Conservation (phyloP, 2,797 vertebrate genomes). For the Myotis daubentonii region DNA sequence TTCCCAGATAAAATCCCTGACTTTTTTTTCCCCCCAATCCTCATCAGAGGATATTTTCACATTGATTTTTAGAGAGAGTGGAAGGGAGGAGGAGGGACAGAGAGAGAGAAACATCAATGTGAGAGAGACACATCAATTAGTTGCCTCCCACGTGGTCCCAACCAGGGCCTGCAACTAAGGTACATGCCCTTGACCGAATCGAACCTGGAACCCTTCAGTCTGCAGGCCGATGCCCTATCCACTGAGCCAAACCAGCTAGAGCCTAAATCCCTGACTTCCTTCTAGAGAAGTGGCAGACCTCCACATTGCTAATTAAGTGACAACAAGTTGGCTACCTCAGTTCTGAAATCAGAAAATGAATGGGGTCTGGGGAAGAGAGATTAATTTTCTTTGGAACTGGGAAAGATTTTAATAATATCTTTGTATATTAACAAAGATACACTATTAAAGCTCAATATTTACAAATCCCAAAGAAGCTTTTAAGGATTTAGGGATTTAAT, state of each 20-base stretch:
- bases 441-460: constrained; percentile 73
- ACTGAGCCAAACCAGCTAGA: too few relatives aligned
- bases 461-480: constrained; percentile 77
- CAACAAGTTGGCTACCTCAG: constrained; percentile 30
- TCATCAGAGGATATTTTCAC: too few relatives aligned
- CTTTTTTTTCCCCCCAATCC: not conserved
- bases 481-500: constrained; percentile 74
- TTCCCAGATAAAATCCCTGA: constrained; percentile 31
- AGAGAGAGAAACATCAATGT: too few relatives aligned
- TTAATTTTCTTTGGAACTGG: constrained; percentile 65
- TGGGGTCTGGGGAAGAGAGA: not conserved
- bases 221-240: too few relatives aligned
- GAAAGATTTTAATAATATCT: not conserved
- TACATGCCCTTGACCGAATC: too few relatives aligned
- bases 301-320: constrained; percentile 57
- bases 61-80: too few relatives aligned
- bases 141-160: too few relatives aligned
- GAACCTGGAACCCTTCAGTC: too few relatives aligned
- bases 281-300: not conserved
- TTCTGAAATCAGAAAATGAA: constrained; percentile 54
- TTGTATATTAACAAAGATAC: constrained; percentile 70
- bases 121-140: too few relatives aligned
- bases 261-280: constrained; percentile 1
- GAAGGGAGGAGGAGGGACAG: too few relatives aligned
- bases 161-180: too few relatives aligned